These are phyloP conservation scores for Porites rus DNA, from an alignment of 92 coral and sea anemone genomes.

Conservation along the genomic window DNA sequence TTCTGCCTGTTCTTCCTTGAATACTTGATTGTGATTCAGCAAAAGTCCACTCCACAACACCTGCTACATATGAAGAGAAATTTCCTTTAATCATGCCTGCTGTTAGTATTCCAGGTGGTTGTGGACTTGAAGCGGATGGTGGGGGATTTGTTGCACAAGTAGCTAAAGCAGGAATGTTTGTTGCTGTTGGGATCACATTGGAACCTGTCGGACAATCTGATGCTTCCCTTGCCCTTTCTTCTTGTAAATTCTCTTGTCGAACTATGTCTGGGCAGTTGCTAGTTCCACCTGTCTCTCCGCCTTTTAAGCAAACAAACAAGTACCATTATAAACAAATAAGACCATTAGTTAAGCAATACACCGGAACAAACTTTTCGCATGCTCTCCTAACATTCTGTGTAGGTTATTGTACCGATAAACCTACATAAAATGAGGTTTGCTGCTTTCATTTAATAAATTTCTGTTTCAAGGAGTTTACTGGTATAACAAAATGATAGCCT, in stretches of 20 bases:
- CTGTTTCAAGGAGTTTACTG: too few species aligned
- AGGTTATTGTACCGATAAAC: too few species aligned
- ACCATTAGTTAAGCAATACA: not conserved
- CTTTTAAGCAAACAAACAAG: not conserved
- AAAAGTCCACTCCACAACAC: conserved; percentile 50
- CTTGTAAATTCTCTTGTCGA: not conserved
- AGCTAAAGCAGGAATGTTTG: not conserved
- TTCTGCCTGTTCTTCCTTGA: conserved; percentile 60
- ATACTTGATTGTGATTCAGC: conserved; percentile 52
- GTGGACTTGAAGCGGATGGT: conserved; percentile 9
- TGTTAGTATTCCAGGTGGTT: not conserved
- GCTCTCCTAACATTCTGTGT: too few species aligned
- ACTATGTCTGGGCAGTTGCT: not conserved
- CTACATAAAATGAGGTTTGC: too few species aligned
- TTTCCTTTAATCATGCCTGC: conserved; percentile 2
- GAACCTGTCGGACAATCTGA: conserved; percentile 1
- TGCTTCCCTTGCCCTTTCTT: not conserved
- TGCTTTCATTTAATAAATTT: too few species aligned
- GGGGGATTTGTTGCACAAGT: not conserved
- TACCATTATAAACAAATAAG: not conserved
- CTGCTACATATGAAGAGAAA: conserved; percentile 15
- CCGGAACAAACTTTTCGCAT: too few species aligned
- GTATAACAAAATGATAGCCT: too few species aligned
- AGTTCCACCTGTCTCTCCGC: not conserved
- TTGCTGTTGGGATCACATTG: not conserved